Base-by-base conservation (phyloP, 2,797 vertebrate species). In the Apogon talboti region DNA sequence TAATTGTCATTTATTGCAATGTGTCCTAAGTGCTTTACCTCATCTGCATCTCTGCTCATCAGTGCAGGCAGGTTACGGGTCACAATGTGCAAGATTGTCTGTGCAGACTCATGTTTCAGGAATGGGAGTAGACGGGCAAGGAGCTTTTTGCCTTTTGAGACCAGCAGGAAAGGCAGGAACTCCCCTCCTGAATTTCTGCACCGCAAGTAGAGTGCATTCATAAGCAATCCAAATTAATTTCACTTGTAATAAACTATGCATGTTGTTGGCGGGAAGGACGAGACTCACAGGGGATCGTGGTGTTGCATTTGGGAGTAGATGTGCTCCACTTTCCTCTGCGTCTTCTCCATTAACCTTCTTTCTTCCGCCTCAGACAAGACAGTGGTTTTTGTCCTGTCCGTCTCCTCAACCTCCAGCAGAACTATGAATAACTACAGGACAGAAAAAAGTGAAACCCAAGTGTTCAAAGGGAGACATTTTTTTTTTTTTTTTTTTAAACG, bases 71-170 rank as follows among this genome's bases (percentile, higher is more conserved):
- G 90, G 56, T 97, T 95, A 14, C 85, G 86, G 0, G 92, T 91
- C 82, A 98, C 80, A 1, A 87, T 85, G 9, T 82, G 60, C 60
- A 99, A 89, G 62, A 96, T 85, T 48, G 91, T 89, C 51, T 94
- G 75, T 0, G 92, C 92, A 6, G 76, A 84, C 11, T 95, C 92
- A 0, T 6, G 89, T 14, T 90, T 90, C 58, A 99, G 82, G 72
- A 96, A 95, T 0, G 95, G 95, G 38, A 99, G 87, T 55, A 98
- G 93, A 24, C 97, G 94, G 0, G 95, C 91, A 0, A 87, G 30
- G 0, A 99, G 84, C 49, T 88, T 92, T 91, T 98, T 98, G 51
- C 97, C 98, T 81, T 99, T 99, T 47, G 93, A 89, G 64, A 98
- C 88, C 13, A 94, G 91, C 40, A 99, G 91, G 66, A 96, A 91